These are phyloP conservation scores for Drosophila nr. medialis DNA, from an alignment of 2,888 invertebrate genomes.

Conservation along the genomic window DNA sequence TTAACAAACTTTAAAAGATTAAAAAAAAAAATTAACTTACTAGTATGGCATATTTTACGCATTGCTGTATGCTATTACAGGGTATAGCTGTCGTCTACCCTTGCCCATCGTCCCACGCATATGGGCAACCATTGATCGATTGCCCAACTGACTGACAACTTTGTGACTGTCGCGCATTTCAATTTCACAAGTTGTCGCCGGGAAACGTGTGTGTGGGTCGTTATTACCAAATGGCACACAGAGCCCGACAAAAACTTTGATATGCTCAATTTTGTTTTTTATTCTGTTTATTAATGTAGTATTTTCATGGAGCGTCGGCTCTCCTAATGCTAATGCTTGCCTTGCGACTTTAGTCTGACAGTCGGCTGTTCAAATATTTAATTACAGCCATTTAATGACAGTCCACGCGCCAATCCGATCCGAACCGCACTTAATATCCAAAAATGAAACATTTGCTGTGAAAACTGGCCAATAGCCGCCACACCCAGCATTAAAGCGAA, in stretches of 20 bases:
- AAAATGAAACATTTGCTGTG: conserved; percentile 41
- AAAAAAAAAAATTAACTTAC: neutral
- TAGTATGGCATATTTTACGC: neutral
- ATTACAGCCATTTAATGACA: conserved; percentile 68
- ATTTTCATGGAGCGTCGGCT: conserved; percentile 43
- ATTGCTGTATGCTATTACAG: conserved; percentile 8
- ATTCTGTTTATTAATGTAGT: neutral
- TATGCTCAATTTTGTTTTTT: conserved; percentile 31
- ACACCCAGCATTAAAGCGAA: conserved; percentile 51
- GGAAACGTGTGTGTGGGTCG: conserved; percentile 36
- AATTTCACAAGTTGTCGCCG: conserved; percentile 64
- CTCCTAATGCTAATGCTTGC: conserved; percentile 59
- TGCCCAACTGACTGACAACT: conserved; percentile 56
- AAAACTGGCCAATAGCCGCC: conserved; percentile 59
- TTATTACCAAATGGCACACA: conserved; percentile 41
- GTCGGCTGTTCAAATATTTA: conserved; percentile 64
- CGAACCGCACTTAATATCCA: neutral
- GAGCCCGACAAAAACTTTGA: conserved; percentile 27
- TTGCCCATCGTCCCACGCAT: conserved; percentile 32
- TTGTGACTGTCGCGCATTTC: conserved; percentile 39
- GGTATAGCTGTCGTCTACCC: conserved; percentile 6
- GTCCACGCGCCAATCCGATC: conserved; percentile 42
- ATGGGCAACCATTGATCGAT: conserved; percentile 50
- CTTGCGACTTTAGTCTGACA: conserved; percentile 53
- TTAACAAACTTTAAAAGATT: too few species aligned